These are phyloP conservation scores for Sorex fumeus DNA, from an alignment of 2,113 vertebrate species.

Conservation along the genomic window DNA sequence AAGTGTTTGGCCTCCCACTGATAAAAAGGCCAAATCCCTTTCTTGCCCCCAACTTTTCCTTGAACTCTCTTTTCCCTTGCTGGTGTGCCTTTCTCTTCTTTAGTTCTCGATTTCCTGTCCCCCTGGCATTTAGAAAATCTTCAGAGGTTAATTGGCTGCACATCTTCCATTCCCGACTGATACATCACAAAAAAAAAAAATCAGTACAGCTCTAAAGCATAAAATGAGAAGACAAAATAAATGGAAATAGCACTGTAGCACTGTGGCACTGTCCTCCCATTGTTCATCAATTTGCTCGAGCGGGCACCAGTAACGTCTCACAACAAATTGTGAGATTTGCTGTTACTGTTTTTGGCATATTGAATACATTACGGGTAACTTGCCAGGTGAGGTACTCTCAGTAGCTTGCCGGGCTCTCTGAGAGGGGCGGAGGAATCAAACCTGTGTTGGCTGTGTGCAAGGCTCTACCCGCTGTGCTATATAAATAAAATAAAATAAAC, in stretches of 20 bases:
- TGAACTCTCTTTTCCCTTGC: neutral
- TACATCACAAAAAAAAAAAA: slow-evolving; percentile 37
- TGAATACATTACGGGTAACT: no score
- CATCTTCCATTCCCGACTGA: neutral
- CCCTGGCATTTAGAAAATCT: slow-evolving; percentile 52
- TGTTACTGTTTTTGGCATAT: no score
- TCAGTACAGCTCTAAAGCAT: slow-evolving; percentile 46
- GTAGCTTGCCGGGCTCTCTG: no score
- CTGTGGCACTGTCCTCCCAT: no score
- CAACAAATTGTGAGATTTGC: no score
- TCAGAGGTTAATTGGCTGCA: neutral
- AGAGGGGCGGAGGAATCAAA: no score
- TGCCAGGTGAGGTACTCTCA: no score
- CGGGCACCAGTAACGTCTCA: no score
- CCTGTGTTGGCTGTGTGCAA: no score
- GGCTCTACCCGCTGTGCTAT: no score
- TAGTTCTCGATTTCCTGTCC: slow-evolving; percentile 16
- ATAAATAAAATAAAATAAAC: neutral
- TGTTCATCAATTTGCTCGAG: no score
- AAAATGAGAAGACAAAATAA: neutral
- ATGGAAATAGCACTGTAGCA: no score
- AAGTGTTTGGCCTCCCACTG: neutral
- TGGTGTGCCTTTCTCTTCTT: neutral
- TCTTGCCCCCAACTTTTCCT: neutral
- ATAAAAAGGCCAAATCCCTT: neutral